Conservation (phyloP, 2,888 invertebrate species). For the Hydriomena furcata region DNA sequence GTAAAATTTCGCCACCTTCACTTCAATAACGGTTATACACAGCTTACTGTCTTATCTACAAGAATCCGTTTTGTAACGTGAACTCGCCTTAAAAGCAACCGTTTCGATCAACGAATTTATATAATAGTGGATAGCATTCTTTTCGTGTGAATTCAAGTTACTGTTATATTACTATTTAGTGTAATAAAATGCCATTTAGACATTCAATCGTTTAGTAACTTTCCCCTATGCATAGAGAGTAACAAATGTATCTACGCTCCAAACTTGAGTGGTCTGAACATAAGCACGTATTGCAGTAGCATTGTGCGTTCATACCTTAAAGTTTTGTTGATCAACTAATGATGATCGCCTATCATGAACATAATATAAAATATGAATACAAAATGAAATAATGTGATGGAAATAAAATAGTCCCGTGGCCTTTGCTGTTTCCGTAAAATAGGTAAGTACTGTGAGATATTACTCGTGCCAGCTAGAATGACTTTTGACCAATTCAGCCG, state of each 20-base stretch:
- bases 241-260: too few species aligned
- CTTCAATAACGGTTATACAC: too few species aligned
- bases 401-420: slow-evolving; percentile 1
- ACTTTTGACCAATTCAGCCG: too few species aligned
- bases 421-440: slow-evolving; percentile 1
- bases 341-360: slow-evolving; percentile 13
- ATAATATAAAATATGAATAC: neutral
- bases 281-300: too few species aligned
- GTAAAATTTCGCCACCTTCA: too few species aligned
- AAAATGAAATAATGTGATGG: slow-evolving; percentile 12
- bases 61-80: too few species aligned
- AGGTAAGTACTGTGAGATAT: neutral
- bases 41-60: too few species aligned
- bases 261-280: too few species aligned
- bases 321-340: too few species aligned
- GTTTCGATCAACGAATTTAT: slow-evolving; percentile 25
- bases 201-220: neutral
- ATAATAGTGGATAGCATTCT: slow-evolving; percentile 1
- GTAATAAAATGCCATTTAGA: slow-evolving; percentile 6
- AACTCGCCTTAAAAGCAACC: neutral
- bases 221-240: too few species aligned
- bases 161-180: slow-evolving; percentile 1
- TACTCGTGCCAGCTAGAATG: neutral
- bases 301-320: too few species aligned
- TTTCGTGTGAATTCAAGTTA: neutral